These are phyloP conservation scores for Plestiodon gilberti DNA, from an alignment of 2,113 vertebrate genomes.

Conservation along the genomic window DNA sequence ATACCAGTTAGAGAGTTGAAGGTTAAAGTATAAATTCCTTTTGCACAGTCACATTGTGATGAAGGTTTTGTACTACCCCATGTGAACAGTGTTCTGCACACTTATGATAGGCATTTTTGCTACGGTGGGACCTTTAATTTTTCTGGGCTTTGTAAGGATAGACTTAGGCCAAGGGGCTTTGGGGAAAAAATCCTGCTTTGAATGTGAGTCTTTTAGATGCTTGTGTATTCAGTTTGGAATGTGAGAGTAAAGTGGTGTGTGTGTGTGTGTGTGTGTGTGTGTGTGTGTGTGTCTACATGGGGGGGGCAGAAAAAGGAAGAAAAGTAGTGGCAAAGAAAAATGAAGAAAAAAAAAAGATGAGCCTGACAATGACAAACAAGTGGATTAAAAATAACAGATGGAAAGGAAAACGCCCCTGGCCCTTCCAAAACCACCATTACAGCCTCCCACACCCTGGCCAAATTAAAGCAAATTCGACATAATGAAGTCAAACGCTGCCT, in stretches of 20 bases:
- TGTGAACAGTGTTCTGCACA: background rate
- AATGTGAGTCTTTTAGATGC: background rate
- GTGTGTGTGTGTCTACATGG: background rate
- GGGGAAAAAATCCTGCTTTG: background rate
- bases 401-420: conserved; percentile 9
- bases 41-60: background rate
- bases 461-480: background rate
- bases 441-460: conserved; percentile 21
- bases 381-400: conserved; percentile 36
- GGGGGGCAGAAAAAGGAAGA: background rate
- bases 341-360: background rate
- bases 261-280: background rate
- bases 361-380: conserved; percentile 17
- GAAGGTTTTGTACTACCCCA: background rate
- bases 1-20: conserved; percentile 11
- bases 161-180: background rate
- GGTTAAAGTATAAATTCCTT: conserved; percentile 36
- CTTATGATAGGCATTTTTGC: background rate
- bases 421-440: conserved; percentile 17
- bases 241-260: background rate
- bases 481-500: conserved; percentile 2
- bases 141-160: background rate
- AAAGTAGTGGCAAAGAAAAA: background rate
- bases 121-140: background rate
- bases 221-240: background rate